Evolutionary conservation across 2,113 vertebrate genomes (phyloP).

Genomic region (Labrus mixtus): DNA sequence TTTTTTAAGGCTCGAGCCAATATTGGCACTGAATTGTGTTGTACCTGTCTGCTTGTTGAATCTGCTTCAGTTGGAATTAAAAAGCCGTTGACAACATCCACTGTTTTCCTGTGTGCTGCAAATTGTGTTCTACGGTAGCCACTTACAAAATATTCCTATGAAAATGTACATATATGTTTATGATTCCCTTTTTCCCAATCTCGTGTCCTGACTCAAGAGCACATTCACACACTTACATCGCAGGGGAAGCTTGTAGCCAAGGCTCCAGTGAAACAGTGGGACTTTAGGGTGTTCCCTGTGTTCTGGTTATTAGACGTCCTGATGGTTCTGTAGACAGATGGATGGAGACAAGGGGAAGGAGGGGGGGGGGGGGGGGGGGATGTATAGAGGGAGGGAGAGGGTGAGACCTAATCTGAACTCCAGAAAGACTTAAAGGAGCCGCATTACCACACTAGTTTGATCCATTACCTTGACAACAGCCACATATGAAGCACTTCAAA

Average conservation of each 20-base stretch:
- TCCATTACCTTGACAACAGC: constrained; percentile 60
- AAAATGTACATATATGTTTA: no score
- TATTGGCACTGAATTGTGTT: no score
- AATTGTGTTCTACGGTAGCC: no score
- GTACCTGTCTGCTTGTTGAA: no score
- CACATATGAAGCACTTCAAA: constrained; percentile 29
- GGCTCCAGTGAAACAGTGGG: not conserved
- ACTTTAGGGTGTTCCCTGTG: constrained; percentile 13
- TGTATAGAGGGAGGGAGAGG: not conserved
- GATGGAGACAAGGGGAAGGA: constrained; percentile 7
- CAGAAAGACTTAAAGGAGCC: constrained; percentile 33
- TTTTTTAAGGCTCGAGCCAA: no score
- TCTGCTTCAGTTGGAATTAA: no score
- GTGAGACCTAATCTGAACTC: constrained; percentile 51
- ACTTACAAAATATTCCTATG: no score
- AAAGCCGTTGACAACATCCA: no score
- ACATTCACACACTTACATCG: not conserved
- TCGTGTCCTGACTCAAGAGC: no score
- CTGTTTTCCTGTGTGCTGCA: no score
- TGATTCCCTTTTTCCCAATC: no score
- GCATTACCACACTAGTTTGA: constrained; percentile 56
- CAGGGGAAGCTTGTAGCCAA: not conserved
- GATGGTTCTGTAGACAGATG: constrained; percentile 43
- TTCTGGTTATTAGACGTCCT: constrained; percentile 39
- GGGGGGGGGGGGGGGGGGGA: not conserved